phyloP scores from a whole-genome alignment of 1,140 invertebrate species.

The Dryas iulia region DNA sequence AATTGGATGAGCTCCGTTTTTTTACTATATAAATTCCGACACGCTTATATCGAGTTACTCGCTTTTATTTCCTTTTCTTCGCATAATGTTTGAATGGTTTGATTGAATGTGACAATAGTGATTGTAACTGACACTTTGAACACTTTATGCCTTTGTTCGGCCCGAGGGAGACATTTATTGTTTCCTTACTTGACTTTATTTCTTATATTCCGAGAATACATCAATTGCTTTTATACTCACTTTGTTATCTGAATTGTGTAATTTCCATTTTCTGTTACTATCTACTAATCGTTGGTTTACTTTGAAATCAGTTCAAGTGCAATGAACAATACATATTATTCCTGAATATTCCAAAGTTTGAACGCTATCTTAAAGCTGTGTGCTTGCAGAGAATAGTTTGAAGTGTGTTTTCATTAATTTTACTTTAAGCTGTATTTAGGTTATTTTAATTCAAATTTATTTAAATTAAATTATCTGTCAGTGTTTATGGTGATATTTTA shows the following conservation, averaged over 20 bases:
- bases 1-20: conserved; percentile 72
- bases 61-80: conserved; percentile 57
- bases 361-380: too few species aligned
- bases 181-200: conserved; percentile 26
- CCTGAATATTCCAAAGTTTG: too few species aligned
- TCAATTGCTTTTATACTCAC: neutral
- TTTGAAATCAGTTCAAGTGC: too few species aligned
- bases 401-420: too few species aligned
- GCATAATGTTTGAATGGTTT: conserved; percentile 58
- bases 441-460: too few species aligned
- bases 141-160: conserved; percentile 26
- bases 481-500: too few species aligned
- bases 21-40: conserved; percentile 62
- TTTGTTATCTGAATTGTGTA: neutral
- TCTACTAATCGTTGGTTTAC: neutral
- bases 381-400: too few species aligned
- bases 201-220: conserved; percentile 6
- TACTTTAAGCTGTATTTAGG: too few species aligned
- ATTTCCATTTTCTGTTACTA: neutral
- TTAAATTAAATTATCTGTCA: too few species aligned
- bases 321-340: too few species aligned
- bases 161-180: conserved; percentile 42
- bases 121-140: conserved; percentile 51
- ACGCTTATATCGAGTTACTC: conserved; percentile 54
- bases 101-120: conserved; percentile 73